These are phyloP conservation scores for Gracilinanus agilis DNA, from an alignment of 2,113 vertebrate species.

Conservation along the genomic window DNA sequence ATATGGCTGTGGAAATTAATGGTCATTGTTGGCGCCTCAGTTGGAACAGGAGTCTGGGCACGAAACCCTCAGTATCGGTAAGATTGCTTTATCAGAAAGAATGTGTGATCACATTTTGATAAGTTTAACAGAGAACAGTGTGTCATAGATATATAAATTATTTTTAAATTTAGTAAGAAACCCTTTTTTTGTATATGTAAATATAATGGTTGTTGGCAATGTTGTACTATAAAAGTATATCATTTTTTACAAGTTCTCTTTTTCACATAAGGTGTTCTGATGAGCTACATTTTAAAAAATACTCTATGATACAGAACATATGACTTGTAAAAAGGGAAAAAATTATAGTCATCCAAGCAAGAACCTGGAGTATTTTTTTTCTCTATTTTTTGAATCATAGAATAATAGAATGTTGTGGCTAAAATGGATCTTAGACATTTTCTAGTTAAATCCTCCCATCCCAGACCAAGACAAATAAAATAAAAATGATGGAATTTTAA, in stretches of 20 bases:
- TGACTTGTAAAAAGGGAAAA: neutral
- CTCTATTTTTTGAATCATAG: neutral
- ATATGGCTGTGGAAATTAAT: slow-evolving; percentile 99
- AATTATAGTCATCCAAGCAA: neutral
- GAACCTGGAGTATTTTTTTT: neutral
- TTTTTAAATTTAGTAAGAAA: neutral
- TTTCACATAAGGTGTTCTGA: neutral
- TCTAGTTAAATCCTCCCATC: slow-evolving; percentile 5
- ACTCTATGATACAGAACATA: neutral
- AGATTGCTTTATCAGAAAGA: slow-evolving; percentile 66
- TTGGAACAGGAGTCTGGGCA: slow-evolving; percentile 98
- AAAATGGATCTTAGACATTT: slow-evolving; percentile 5
- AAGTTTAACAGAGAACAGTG: neutral
- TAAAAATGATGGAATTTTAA: too few relatives aligned
- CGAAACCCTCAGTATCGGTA: slow-evolving; percentile 99
- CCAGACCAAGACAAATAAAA: too few relatives aligned
- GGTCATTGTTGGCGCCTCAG: slow-evolving; percentile 96
- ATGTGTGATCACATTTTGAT: neutral
- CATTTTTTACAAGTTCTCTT: neutral
- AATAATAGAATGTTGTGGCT: neutral
- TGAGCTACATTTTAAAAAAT: neutral
- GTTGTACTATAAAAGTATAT: neutral
- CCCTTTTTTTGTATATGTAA: neutral
- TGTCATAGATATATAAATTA: neutral
- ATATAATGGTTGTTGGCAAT: neutral